Percentiles rank a stretch among this genome's conserved stretches.
Conservation (phyloP, 2,113 vertebrate genomes). For the Pygoscelis adeliae region DNA sequence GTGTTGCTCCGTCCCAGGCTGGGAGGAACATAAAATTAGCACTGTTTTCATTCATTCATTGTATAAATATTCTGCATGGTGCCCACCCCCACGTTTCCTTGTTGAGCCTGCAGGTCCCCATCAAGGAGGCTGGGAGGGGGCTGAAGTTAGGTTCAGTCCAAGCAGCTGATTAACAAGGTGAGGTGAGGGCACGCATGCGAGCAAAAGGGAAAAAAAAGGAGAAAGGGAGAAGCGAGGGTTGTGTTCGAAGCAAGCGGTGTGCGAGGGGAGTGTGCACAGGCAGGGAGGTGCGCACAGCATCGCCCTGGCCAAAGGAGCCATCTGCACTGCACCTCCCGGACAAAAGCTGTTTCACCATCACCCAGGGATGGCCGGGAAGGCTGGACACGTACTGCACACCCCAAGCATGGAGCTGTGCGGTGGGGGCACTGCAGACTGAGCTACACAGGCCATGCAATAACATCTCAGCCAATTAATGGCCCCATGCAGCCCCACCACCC, state of each 20-base stretch:
- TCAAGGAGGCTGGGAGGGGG: not conserved
- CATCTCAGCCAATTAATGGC: rapidly evolving
- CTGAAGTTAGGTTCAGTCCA: not conserved
- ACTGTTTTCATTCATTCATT: constrained; percentile 37
- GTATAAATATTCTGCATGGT: not conserved
- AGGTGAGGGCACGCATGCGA: not conserved
- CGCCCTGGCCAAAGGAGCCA: rapidly evolving
- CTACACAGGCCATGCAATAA: rapidly evolving
- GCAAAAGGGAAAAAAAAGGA: not conserved
- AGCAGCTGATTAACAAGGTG: constrained; percentile 1
- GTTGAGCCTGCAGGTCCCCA: constrained; percentile 5
- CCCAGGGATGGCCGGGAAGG: not conserved
- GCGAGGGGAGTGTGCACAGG: not conserved
- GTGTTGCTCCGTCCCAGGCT: not conserved
- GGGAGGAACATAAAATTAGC: constrained; percentile 24
- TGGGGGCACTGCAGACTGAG: rapidly evolving
- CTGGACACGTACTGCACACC: rapidly evolving
- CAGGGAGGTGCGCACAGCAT: not conserved
- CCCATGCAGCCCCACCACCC: rapidly evolving
- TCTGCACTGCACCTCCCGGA: rapidly evolving
- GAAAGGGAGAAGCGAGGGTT: not conserved
- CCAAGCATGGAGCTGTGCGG: not conserved
- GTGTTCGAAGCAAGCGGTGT: not conserved
- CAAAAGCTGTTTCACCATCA: not conserved
- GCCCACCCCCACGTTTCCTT: not conserved